A percentile compares a stretch with the other conserved stretches of the same genome.
Conservation (phyloP, 2,113 vertebrate genomes). For the Lagopus leucura region DNA sequence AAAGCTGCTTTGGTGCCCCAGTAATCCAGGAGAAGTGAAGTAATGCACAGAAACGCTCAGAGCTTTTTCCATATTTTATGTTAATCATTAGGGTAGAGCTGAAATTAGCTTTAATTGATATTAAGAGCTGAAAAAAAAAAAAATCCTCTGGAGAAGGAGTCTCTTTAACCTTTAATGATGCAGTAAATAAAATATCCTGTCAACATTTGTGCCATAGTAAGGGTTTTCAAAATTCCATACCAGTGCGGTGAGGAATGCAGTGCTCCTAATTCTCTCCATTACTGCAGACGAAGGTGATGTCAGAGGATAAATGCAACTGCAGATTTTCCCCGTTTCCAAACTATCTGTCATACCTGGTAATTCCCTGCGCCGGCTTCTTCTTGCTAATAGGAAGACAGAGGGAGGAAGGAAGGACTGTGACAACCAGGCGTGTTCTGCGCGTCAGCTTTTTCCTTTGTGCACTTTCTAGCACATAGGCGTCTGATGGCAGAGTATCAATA, state of each 20-base stretch:
- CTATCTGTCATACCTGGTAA: not conserved
- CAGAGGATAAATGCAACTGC: slow-evolving; percentile 3
- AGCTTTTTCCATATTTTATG: slow-evolving; percentile 62
- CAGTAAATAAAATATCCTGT: slow-evolving; percentile 66
- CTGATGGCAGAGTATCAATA: not conserved
- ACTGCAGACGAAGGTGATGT: slow-evolving; percentile 33
- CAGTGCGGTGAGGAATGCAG: not conserved
- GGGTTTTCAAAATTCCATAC: slow-evolving; percentile 43
- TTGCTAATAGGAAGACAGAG: not conserved
- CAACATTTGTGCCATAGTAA: slow-evolving; percentile 65
- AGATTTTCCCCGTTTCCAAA: slow-evolving; percentile 16
- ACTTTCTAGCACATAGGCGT: not conserved
- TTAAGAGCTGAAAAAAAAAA: slow-evolving; percentile 32
- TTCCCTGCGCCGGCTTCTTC: not conserved
- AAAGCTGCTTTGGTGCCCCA: not conserved
- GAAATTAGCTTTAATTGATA: slow-evolving; percentile 69
- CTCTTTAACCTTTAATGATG: slow-evolving; percentile 68
- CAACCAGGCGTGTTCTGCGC: not conserved
- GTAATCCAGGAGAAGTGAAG: slow-evolving; percentile 26
- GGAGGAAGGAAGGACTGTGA: not conserved
- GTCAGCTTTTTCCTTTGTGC: not conserved
- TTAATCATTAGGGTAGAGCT: slow-evolving; percentile 53
- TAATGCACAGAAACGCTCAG: slow-evolving; percentile 57
- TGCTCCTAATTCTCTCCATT: slow-evolving; percentile 18
- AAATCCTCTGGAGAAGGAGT: slow-evolving; percentile 46